phyloP scores from a whole-genome alignment of 2,113 vertebrate species.

The Periophthalmodon schlosseri region DNA sequence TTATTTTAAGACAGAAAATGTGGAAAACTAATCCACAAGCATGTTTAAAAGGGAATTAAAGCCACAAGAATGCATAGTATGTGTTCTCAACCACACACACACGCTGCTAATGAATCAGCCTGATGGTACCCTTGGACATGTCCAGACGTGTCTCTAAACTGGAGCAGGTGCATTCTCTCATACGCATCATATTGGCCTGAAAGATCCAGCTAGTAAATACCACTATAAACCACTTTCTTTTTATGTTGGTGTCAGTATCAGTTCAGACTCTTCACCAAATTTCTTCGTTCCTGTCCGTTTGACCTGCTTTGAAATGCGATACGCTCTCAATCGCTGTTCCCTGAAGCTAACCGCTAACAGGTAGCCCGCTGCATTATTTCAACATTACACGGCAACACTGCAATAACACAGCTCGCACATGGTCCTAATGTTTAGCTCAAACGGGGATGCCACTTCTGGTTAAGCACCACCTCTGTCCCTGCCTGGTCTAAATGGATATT shows the following conservation, averaged over 20 bases:
- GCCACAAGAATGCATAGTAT: too few species aligned
- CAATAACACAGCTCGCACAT: background rate
- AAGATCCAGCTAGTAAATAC: background rate
- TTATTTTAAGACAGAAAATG: too few species aligned
- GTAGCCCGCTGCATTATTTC: background rate
- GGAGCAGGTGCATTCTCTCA: background rate
- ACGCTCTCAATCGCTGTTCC: background rate
- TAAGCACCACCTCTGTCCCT: constrained; percentile 43
- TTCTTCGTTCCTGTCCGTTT: background rate
- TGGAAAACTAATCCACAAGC: too few species aligned
- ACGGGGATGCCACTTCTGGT: constrained; percentile 44
- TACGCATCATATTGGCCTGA: background rate
- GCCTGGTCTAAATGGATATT: constrained; percentile 55
- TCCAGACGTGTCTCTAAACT: background rate
- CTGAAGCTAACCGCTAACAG: background rate
- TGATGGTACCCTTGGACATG: background rate
- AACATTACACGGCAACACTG: background rate
- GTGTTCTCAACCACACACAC: too few species aligned
- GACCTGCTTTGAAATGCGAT: background rate
- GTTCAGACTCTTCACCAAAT: background rate
- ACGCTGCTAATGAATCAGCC: background rate
- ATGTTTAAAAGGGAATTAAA: too few species aligned
- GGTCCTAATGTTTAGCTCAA: background rate
- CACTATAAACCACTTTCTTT: background rate
- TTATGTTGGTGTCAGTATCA: background rate